phyloP scores from a whole-genome alignment of 2,113 vertebrate genomes.

The Suncus etruscus region DNA sequence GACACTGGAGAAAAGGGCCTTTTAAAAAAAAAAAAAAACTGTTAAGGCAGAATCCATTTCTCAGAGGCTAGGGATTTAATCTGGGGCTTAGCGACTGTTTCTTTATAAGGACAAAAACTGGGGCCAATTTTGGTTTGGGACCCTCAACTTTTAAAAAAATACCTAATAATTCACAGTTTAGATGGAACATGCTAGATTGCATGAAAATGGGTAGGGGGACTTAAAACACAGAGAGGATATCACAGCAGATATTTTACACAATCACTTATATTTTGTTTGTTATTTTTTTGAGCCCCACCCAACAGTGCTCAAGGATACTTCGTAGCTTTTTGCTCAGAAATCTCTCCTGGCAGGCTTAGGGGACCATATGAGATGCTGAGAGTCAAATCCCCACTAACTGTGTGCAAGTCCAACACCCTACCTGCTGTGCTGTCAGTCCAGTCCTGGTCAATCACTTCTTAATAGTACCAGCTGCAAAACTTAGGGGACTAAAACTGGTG shows the following conservation, averaged over 20 bases:
- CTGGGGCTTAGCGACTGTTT: not conserved
- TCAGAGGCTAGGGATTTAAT: not conserved
- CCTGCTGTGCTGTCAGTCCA: too few relatives aligned
- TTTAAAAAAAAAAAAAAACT: not conserved
- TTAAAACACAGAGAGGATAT: not conserved
- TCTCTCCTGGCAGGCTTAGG: too few relatives aligned
- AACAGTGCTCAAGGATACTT: too few relatives aligned
- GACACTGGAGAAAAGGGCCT: not conserved
- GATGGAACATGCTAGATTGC: not conserved
- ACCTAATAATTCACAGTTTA: not conserved
- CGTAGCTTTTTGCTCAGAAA: too few relatives aligned
- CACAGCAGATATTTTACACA: not conserved
- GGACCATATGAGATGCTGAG: too few relatives aligned
- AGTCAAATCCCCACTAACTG: too few relatives aligned
- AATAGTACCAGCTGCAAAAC: not conserved
- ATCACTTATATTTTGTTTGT: too few relatives aligned
- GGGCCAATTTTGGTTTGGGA: not conserved
- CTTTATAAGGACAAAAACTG: slow-evolving; percentile 27
- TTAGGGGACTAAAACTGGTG: not conserved
- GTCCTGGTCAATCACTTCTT: slow-evolving; percentile 40
- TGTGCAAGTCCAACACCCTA: too few relatives aligned
- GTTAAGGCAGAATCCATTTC: not conserved
- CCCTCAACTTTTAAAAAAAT: not conserved
- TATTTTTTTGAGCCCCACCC: too few relatives aligned
- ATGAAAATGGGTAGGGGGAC: too few relatives aligned